These are phyloP conservation scores for Chrysopilus asiliformis DNA, from an alignment of 2,888 invertebrate species.

Conservation along the genomic window DNA sequence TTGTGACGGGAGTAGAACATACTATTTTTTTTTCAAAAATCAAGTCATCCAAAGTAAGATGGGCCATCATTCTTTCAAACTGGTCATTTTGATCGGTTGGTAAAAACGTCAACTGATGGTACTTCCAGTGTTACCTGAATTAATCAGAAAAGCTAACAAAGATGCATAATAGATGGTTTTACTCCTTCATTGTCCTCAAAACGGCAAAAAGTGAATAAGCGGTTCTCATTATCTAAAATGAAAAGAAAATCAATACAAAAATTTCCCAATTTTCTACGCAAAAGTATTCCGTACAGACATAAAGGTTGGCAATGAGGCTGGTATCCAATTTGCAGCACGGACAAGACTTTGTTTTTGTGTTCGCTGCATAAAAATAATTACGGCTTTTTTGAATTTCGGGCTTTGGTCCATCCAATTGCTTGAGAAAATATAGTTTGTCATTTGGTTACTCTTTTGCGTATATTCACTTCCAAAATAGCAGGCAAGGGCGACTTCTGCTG, in stretches of 20 bases:
- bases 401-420: conserved; percentile 43
- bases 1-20: no score
- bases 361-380: conserved; percentile 40
- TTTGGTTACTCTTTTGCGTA: conserved; percentile 37
- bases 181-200: neutral
- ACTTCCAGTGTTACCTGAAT: no score
- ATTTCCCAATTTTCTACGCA: no score
- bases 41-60: no score
- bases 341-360: conserved; percentile 40
- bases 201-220: conserved; percentile 9
- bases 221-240: conserved; percentile 3
- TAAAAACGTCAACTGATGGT: no score
- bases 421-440: conserved; percentile 39
- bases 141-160: no score
- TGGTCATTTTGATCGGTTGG: no score
- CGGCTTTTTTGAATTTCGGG: conserved; percentile 30
- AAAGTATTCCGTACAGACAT: no score
- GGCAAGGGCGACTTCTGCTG: conserved; percentile 40
- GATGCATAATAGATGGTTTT: no score
- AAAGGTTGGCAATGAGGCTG: conserved; percentile 41
- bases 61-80: no score
- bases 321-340: conserved; percentile 41
- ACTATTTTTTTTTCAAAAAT: no score
- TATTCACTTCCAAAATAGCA: conserved; percentile 44
- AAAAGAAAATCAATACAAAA: neutral